Evolutionary conservation across 2,888 invertebrate genomes (phyloP).

Genomic region (Rhyacophila evoluta): DNA sequence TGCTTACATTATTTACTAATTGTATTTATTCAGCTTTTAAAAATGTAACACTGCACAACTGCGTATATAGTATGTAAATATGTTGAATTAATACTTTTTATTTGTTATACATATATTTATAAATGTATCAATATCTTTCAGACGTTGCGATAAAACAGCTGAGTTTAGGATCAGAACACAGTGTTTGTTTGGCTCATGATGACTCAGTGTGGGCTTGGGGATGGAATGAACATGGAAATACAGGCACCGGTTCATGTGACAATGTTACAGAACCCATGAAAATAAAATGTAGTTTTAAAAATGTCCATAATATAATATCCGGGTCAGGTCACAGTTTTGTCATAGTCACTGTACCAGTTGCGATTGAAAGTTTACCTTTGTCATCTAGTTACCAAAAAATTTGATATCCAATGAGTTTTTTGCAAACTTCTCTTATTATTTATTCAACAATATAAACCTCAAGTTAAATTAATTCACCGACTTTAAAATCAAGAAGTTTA

Average conservation of each 20-base stretch:
- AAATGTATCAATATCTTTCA: conserved; percentile 55
- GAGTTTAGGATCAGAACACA: conserved; percentile 84
- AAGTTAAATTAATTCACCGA: no score
- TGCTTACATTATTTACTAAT: no score
- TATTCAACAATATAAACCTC: no score
- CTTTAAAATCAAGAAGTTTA: no score
- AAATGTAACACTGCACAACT: no score
- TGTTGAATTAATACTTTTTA: no score
- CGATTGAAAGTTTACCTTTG: background rate
- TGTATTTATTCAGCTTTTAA: no score
- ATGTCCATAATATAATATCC: conserved; percentile 64
- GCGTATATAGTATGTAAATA: no score
- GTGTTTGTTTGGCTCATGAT: conserved; percentile 75
- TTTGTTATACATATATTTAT: no score
- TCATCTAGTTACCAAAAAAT: background rate
- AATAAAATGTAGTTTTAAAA: conserved; percentile 56
- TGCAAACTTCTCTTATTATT: background rate
- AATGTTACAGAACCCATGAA: conserved; percentile 50
- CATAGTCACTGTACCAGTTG: background rate
- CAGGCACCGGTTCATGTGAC: conserved; percentile 72
- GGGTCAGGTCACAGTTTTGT: conserved; percentile 67
- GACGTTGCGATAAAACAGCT: conserved; percentile 69
- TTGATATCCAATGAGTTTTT: background rate
- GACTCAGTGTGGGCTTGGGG: conserved; percentile 84
- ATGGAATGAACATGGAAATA: conserved; percentile 92